Conservation (phyloP, 2,888 invertebrate species). For the Spatulosminthurus flaviceps region DNA sequence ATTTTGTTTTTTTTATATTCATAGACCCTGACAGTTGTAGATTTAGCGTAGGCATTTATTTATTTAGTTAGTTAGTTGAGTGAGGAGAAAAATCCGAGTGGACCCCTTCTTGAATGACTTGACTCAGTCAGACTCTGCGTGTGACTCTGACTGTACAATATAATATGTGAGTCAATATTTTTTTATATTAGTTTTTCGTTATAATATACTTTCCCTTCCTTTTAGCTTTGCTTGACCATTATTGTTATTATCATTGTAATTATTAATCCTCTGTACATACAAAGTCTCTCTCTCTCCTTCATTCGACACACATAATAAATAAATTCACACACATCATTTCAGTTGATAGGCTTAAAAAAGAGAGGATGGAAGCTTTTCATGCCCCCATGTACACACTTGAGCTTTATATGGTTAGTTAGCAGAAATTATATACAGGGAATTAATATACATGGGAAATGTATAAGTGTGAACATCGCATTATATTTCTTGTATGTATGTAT, state of each 20-base stretch:
- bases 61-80: no score
- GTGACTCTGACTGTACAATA: no score
- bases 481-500: no score
- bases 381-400: neutral
- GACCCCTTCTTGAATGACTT: no score
- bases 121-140: no score
- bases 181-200: neutral
- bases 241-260: slow-evolving; percentile 32
- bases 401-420: no score
- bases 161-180: neutral
- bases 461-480: no score
- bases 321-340: slow-evolving; percentile 7
- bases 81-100: no score
- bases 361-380: neutral
- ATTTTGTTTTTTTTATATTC: neutral
- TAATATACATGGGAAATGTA: no score
- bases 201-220: slow-evolving; percentile 34
- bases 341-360: neutral
- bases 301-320: slow-evolving; percentile 32
- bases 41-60: neutral
- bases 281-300: neutral
- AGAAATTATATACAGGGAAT: no score
- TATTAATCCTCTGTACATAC: neutral
- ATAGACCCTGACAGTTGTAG: neutral
- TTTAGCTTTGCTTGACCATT: slow-evolving; percentile 31